phyloP scores from a whole-genome alignment of 2,113 vertebrate genomes.

The Chelonoidis abingdonii region DNA sequence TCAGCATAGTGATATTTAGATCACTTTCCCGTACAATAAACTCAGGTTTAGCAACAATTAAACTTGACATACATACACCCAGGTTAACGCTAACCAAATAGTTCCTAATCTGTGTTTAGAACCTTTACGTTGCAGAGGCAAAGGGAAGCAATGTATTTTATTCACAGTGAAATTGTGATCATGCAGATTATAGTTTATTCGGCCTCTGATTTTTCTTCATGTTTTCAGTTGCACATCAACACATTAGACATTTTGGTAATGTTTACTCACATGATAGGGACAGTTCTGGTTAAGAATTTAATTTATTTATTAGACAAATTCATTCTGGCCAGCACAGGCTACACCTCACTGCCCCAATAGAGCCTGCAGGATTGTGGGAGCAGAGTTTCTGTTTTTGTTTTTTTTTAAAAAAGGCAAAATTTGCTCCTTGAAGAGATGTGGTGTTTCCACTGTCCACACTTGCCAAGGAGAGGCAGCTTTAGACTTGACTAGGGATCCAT shows the following conservation, averaged over 20 bases:
- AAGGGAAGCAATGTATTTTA: not conserved
- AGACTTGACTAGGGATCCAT: not conserved
- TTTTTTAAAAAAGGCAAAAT: not conserved
- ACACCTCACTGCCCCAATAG: not conserved
- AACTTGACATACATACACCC: not conserved
- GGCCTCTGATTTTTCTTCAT: not conserved
- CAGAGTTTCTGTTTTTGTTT: no score
- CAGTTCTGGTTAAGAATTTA: not conserved
- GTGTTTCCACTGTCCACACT: not conserved
- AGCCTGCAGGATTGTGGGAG: not conserved
- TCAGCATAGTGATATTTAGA: not conserved
- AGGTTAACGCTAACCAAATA: not conserved
- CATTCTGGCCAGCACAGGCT: not conserved
- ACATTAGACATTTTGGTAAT: not conserved
- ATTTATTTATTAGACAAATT: not conserved
- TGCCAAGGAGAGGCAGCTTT: not conserved
- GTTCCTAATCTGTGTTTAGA: not conserved
- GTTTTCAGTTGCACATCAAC: not conserved
- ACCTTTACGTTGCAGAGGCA: not conserved
- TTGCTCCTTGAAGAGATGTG: not conserved
- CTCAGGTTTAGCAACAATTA: not conserved
- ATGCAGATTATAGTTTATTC: not conserved
- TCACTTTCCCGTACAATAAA: not conserved
- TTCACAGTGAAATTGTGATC: not conserved
- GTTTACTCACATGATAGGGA: not conserved